Evolutionary conservation across 2,888 invertebrate species (phyloP).

Genomic region (Trachelus iudaicus): DNA sequence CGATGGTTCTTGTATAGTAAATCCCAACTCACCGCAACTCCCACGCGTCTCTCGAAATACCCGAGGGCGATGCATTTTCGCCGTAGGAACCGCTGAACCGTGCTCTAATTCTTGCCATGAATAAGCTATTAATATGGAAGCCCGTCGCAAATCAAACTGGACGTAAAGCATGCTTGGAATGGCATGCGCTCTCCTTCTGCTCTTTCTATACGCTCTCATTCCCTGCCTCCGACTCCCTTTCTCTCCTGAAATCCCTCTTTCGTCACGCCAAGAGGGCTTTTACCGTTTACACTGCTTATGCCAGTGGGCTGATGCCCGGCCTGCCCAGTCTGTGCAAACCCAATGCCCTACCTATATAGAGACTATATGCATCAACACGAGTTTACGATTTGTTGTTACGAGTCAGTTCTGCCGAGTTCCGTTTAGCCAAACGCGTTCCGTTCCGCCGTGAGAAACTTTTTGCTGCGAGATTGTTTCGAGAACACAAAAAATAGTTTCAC

Average conservation of each 20-base stretch:
- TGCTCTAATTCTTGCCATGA: conserved; percentile 51
- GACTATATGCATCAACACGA: not conserved
- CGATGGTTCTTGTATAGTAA: not conserved
- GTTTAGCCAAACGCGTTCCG: not conserved
- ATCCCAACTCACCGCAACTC: not conserved
- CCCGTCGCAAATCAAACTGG: conserved; percentile 50
- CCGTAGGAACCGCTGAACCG: conserved; percentile 19
- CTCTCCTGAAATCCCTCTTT: not conserved
- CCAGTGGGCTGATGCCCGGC: not conserved
- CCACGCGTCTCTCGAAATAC: not conserved
- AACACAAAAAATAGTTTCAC: not conserved
- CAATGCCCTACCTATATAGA: not conserved
- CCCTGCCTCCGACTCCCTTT: not conserved
- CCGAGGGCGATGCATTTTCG: not conserved
- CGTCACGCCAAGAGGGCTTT: not conserved
- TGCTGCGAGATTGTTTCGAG: not conserved
- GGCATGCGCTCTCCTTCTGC: conserved; percentile 23
- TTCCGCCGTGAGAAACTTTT: not conserved
- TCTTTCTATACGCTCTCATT: not conserved
- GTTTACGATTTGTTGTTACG: not conserved
- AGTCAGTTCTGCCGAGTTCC: not conserved
- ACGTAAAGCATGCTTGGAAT: conserved; percentile 52
- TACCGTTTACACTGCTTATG: not conserved
- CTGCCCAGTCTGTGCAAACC: not conserved
- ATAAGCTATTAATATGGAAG: conserved; percentile 50